These are phyloP conservation scores for Pterocles gutturalis DNA, from an alignment of 2,113 vertebrate species.

Conservation along the genomic window DNA sequence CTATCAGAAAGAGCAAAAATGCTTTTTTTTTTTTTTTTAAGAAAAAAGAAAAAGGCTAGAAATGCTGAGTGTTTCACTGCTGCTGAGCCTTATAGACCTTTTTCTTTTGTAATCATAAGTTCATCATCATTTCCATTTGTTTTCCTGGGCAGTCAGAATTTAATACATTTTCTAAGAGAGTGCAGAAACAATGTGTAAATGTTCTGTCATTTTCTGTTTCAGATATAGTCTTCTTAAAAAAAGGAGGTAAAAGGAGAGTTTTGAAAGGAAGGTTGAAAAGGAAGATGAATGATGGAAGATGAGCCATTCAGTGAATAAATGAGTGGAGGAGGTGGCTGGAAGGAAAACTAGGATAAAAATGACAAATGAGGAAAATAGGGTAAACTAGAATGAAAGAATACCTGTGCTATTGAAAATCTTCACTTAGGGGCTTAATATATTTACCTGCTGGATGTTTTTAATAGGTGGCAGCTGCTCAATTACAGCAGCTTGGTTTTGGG, in stretches of 20 bases:
- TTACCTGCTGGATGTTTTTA: neutral
- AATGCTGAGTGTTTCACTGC: neutral
- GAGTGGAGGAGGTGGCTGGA: neutral
- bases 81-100: neutral
- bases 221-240: neutral
- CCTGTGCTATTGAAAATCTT: neutral
- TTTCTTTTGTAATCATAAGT: neutral
- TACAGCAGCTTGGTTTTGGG: neutral
- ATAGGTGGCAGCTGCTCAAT: neutral
- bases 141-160: neutral
- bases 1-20: neutral
- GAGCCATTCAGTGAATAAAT: neutral
- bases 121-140: neutral
- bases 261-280: neutral
- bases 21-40: neutral
- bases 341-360: neutral
- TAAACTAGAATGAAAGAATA: neutral
- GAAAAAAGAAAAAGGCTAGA: neutral
- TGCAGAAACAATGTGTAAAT: neutral
- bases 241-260: neutral
- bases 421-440: neutral
- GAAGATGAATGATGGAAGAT: neutral
- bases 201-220: neutral
- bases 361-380: neutral
- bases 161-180: neutral